phyloP scores from a whole-genome alignment of 2,888 invertebrate genomes.

The Malthinus seriepunctatus region DNA sequence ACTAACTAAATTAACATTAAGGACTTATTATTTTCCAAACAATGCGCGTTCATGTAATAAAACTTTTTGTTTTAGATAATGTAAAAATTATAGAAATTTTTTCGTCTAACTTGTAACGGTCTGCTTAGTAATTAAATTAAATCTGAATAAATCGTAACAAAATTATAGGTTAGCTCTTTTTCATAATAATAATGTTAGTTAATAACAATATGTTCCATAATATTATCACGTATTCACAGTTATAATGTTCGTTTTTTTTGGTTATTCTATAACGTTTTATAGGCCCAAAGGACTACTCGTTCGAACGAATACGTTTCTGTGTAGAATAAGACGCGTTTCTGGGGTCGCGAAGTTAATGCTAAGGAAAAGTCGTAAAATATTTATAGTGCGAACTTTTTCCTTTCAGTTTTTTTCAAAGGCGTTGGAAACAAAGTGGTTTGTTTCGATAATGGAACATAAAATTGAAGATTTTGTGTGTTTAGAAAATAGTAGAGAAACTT shows the following conservation, averaged over 20 bases:
- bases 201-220: slow-evolving; percentile 17
- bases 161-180: too few species aligned
- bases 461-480: slow-evolving; percentile 9
- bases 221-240: slow-evolving; percentile 27
- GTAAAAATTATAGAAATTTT: too few species aligned
- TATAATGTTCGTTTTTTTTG: slow-evolving; percentile 28
- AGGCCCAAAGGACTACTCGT: slow-evolving; percentile 20
- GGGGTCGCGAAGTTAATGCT: slow-evolving; percentile 23
- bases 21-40: too few species aligned
- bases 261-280: slow-evolving; percentile 27
- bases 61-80: too few species aligned
- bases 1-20: too few species aligned
- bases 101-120: too few species aligned
- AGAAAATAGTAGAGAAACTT: slow-evolving; percentile 10
- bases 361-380: slow-evolving; percentile 28
- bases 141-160: too few species aligned
- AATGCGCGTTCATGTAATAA: too few species aligned
- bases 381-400: slow-evolving; percentile 26
- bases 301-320: slow-evolving; percentile 24
- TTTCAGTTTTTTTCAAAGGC: slow-evolving; percentile 21
- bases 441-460: slow-evolving; percentile 22
- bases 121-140: too few species aligned
- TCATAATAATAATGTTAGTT: too few species aligned
- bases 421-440: slow-evolving; percentile 20
- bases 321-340: slow-evolving; percentile 23